phyloP scores from a whole-genome alignment of 2,797 vertebrate species.

The Thamnophis elegans region DNA sequence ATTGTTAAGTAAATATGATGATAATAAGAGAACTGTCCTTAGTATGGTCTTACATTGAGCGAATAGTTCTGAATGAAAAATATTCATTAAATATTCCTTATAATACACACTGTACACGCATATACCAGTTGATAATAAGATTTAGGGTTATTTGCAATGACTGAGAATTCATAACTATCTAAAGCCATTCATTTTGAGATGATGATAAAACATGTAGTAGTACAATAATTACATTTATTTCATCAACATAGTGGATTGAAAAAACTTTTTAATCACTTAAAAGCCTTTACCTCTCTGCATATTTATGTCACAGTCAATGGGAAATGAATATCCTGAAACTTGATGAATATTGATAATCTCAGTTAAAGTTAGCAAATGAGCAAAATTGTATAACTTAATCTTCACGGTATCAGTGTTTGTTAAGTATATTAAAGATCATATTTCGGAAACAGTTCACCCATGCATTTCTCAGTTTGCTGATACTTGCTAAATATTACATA shows the following conservation, averaged over 20 bases:
- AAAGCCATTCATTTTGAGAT: background rate
- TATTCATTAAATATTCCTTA: background rate
- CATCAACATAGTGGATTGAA: background rate
- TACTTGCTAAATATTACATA: conserved; percentile 1
- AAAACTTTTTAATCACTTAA: background rate
- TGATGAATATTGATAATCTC: background rate
- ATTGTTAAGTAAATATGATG: background rate
- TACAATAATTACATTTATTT: background rate
- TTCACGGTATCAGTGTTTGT: background rate
- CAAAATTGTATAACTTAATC: background rate
- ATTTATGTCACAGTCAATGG: background rate
- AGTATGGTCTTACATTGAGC: background rate
- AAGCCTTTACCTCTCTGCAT: background rate
- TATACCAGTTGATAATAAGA: background rate
- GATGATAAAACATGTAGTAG: background rate
- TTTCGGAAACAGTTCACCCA: background rate
- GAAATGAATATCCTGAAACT: background rate
- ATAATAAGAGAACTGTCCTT: background rate
- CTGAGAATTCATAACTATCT: background rate
- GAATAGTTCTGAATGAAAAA: background rate
- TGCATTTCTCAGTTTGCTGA: background rate
- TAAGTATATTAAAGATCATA: background rate
- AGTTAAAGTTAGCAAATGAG: background rate
- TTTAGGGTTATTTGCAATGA: background rate
- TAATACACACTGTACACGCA: background rate